phyloP scores from a whole-genome alignment of 2,797 vertebrate genomes.

The Myotis myotis region DNA sequence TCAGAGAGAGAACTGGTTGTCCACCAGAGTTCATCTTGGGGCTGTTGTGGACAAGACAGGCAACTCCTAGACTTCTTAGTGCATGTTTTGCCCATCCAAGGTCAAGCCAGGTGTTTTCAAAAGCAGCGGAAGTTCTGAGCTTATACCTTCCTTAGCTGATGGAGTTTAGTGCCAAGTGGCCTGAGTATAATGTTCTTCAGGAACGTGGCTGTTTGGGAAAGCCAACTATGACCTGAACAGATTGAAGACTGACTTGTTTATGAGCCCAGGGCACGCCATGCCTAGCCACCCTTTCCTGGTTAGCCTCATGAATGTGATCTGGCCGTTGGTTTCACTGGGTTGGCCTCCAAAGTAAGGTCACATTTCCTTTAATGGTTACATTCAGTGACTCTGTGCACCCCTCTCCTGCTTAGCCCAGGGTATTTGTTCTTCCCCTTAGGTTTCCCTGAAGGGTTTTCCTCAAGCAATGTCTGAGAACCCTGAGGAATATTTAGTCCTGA shows the following conservation, averaged over 20 bases:
- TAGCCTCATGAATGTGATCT: background rate
- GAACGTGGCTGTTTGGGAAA: background rate
- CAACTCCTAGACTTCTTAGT: background rate
- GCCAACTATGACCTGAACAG: background rate
- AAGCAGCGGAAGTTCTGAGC: background rate
- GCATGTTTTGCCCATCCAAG: background rate
- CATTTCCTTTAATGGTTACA: background rate
- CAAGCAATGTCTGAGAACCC: background rate
- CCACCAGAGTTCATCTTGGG: background rate
- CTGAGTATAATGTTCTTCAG: background rate
- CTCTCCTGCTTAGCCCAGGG: background rate
- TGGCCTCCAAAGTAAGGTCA: background rate
- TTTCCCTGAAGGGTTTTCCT: background rate
- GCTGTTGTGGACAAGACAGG: background rate
- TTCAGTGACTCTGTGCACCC: background rate
- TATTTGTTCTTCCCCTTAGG: background rate
- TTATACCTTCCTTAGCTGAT: background rate
- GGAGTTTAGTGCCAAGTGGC: background rate
- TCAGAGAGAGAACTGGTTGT: background rate
- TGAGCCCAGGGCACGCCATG: background rate
- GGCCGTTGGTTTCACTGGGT: background rate
- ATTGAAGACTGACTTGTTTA: background rate
- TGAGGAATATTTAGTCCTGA: background rate
- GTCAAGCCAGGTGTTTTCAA: background rate
- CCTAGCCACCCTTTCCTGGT: background rate